Conservation (phyloP, 2,888 invertebrate genomes). For the Callyntrura guangdongensis region DNA sequence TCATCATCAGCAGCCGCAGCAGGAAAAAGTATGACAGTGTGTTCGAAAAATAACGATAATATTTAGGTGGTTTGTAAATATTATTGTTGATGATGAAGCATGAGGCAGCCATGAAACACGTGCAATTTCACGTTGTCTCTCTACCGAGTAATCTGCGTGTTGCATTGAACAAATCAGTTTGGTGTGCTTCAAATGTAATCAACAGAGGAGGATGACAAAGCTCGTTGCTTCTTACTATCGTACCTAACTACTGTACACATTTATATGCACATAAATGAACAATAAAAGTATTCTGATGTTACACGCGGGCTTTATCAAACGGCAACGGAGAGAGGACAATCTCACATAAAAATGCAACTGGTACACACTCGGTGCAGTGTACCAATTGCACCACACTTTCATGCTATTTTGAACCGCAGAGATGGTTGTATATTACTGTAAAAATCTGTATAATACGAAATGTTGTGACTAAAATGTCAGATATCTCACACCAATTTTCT, state of each 20-base stretch:
- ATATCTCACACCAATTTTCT: background rate
- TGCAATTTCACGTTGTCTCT: slow-evolving; percentile 48
- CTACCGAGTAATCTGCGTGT: no score
- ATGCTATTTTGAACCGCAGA: background rate
- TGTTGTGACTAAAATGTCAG: slow-evolving; percentile 61
- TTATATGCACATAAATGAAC: slow-evolving; percentile 5
- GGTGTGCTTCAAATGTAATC: background rate
- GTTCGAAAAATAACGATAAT: background rate
- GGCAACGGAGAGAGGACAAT: no score
- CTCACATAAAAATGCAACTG: no score
- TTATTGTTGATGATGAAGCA: background rate
- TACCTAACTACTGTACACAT: background rate
- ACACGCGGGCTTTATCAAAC: no score
- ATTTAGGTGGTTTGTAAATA: slow-evolving; percentile 25
- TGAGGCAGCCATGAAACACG: slow-evolving; percentile 3
- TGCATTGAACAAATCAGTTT: background rate
- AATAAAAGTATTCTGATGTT: background rate
- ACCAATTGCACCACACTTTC: no score
- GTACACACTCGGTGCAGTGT: background rate
- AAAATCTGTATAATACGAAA: background rate
- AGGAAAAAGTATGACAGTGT: background rate
- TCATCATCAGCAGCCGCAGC: slow-evolving; percentile 9
- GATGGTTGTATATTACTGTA: background rate
- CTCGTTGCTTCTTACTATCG: background rate
- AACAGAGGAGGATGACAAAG: background rate